phyloP scores from a whole-genome alignment of 2,113 vertebrate species.

The Callionymus lyra region DNA sequence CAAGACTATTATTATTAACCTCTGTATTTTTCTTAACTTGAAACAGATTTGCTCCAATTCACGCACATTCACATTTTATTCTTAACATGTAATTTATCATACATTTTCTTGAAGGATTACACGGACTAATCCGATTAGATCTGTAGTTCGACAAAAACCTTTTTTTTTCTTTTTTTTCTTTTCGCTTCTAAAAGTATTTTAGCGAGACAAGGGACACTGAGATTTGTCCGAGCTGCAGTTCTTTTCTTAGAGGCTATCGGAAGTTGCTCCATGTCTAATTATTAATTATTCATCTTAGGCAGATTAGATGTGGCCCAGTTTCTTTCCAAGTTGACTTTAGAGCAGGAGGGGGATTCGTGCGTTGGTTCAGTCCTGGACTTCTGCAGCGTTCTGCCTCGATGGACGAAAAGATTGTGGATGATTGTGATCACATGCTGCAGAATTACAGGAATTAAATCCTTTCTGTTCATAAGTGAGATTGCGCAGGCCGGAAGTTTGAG shows the following conservation, averaged over 20 bases:
- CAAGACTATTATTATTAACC: too few relatives aligned
- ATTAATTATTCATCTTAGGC: conserved; percentile 74
- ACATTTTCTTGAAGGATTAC: too few relatives aligned
- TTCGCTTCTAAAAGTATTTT: conserved; percentile 6
- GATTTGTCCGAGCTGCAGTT: conserved; percentile 42
- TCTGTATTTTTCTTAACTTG: too few relatives aligned
- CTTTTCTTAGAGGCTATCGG: conserved; percentile 60
- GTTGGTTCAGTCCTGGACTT: conserved; percentile 43
- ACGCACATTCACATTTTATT: too few relatives aligned
- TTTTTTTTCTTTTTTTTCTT: conserved; percentile 8
- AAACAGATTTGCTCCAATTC: too few relatives aligned
- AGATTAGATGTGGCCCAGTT: conserved; percentile 71
- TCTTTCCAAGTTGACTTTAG: conserved; percentile 53
- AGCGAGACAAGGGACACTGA: conserved; percentile 36
- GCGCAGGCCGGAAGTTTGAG: too few relatives aligned
- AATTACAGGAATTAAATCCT: conserved; percentile 25
- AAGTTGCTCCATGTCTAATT: conserved; percentile 66
- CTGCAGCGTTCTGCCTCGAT: conserved; percentile 29
- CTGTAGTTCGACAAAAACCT: too few relatives aligned
- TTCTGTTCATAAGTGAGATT: conserved; percentile 4
- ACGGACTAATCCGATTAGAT: too few relatives aligned
- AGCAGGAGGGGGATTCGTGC: conserved; percentile 42
- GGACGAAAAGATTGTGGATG: conserved; percentile 29
- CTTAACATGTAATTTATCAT: too few relatives aligned
- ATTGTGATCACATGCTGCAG: conserved; percentile 22